A percentile compares a stretch with the other conserved stretches of the same genome.
These are phyloP conservation scores for Cyphomyrus plagiostoma DNA, from an alignment of 2,113 vertebrate species.

Conservation along the genomic window DNA sequence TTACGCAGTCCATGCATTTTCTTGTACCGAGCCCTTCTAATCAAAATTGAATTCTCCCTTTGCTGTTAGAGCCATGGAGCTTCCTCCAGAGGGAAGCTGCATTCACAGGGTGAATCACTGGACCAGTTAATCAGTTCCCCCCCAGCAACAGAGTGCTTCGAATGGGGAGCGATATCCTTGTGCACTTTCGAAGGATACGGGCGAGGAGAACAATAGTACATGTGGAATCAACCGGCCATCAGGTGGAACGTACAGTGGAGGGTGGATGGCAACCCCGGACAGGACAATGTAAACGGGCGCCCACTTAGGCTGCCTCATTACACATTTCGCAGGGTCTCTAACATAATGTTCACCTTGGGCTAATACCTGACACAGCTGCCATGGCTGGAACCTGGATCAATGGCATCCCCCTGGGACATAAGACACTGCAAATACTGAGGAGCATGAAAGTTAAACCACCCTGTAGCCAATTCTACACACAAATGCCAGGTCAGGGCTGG, in stretches of 20 bases:
- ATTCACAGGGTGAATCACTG: slow-evolving; percentile 33
- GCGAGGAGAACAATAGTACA: slow-evolving; percentile 41
- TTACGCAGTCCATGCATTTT: not conserved
- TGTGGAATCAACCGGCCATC: slow-evolving; percentile 51
- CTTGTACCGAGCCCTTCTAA: not conserved
- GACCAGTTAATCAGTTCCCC: slow-evolving; percentile 53
- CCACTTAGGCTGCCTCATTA: slow-evolving; percentile 44
- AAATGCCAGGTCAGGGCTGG: slow-evolving; percentile 9
- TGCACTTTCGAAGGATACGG: slow-evolving; percentile 47
- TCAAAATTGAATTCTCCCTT: not conserved
- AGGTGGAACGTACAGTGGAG: slow-evolving; percentile 49
- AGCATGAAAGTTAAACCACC: not conserved
- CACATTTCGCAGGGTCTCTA: slow-evolving; percentile 31
- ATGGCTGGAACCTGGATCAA: slow-evolving; percentile 1
- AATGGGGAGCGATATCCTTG: slow-evolving; percentile 49
- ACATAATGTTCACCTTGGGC: slow-evolving; percentile 9
- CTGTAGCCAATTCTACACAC: not conserved
- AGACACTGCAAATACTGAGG: not conserved
- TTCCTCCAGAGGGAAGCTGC: slow-evolving; percentile 3
- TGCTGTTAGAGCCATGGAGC: not conserved
- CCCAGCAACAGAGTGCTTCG: slow-evolving; percentile 30
- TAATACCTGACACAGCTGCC: not conserved
- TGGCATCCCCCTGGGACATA: not conserved
- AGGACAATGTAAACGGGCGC: not conserved
- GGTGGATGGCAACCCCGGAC: slow-evolving; percentile 17